Base-by-base conservation (phyloP, 2,888 invertebrate genomes). In the Sarcophaga caerulescens region DNA sequence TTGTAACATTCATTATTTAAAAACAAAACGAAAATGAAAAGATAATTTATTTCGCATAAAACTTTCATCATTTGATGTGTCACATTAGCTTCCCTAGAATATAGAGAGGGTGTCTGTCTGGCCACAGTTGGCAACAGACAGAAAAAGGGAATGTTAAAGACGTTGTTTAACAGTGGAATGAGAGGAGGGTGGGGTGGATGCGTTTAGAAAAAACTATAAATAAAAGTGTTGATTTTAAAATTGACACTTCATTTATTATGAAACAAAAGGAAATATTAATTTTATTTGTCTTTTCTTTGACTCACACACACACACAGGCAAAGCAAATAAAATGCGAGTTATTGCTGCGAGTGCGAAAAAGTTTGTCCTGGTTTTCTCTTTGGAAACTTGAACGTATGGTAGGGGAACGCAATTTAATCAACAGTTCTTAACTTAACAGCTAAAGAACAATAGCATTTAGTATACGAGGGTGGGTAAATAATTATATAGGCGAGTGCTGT, bases 51-150 rank as follows among this genome's bases (percentile, higher is more conserved):
- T 81, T 70, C 77, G 60, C 77, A 81, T 86, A 71, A 78, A 86
- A 86, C 65, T 86, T 86, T 81, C 84, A 84, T 84, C 84, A 84
- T 84, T 84, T 84, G 70, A 84, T 78, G 78, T 78, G 75, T 81
- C 82, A 75, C 81, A 84, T 86, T 86, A 86, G 81, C 78, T 71
- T 71, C 12, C 52, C 12, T 17, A 14, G 52, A 17, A 17, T 17
- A 17, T 12, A 17, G 52, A n/a, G n/a, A n/a, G 10, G 17, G 5
- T n/a, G n/a, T n/a, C 4, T 52, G 35, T 35, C 35, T 52, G 52
- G 52, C 4, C 52, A 52, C 52, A 52, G 52, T 52, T 52, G 52
- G 52, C 52, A 52, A 47, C 35, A 35, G 35, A 52, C 12, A 52
- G 14, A 52, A 52, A 52, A 52, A 52, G 52, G 17, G 17, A 1